Evolutionary conservation across 2,888 invertebrate genomes (phyloP), one percentile per base, ranked within the genome.

Genomic region (Hirtodrosophila confusa): DNA sequence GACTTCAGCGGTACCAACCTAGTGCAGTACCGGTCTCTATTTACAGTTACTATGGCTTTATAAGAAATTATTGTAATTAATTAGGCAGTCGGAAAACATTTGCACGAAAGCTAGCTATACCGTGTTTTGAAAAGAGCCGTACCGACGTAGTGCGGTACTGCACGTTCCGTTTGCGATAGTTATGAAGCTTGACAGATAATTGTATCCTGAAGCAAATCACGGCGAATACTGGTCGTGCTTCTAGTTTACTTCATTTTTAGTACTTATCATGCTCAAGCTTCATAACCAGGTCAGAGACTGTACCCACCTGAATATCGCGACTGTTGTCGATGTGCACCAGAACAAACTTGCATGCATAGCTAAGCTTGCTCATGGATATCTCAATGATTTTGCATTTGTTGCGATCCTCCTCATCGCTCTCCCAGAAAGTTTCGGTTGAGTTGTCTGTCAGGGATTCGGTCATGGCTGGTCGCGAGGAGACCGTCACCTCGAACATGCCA

Each of bases 351-450:
- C 93, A 71, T 88, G 93, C 39, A 90, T 92, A 90, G 90, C 93
- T 65, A 74, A 89, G 76, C 56, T 90, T 94, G 93, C 63, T 94
- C 93, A 69, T 93, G 91, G 93, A 93, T 17, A 96, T 92, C 55
- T 95, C 96, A 29, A 98, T 94, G 85, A 95, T 95, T 92, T 98
- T 98, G 24, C 97, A 95, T 90, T 97, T 97, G 90, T 97, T 98
- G 60, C 96, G 93, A 92, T 99, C 99, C 89, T 99, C 99, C 86
- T 99, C 99, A 0, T 98, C 98, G 36, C 98, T 98, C 92, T 99
- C 99, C 99, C 99, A 99, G 92, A 99, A 99, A 0, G 99, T 99
- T 91, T 99, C 99, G 0, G 98, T 98, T 4, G 97, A 97, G 85
- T 96, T 96, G 90, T 99, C 99, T 0, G 95, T 96, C 11, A 99